Evolutionary conservation across 2,113 vertebrate species (phyloP).

Genomic region (Andinoacara biseriatus): DNA sequence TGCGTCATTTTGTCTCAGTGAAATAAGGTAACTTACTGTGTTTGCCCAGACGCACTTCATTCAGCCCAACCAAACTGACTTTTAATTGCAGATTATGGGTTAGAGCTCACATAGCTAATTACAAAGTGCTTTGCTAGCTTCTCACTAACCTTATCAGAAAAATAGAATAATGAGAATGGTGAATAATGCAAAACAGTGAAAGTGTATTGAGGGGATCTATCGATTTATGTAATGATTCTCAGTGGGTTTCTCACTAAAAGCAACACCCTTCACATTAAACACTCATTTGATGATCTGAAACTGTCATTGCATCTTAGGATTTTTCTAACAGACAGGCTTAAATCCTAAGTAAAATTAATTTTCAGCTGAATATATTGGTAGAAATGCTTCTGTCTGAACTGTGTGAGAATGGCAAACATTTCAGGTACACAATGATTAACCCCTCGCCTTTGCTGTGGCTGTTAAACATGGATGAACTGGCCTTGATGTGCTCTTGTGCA

Average conservation of each 20-base stretch:
- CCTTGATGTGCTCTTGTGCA: neutral
- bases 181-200: neutral
- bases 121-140: neutral
- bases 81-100: neutral
- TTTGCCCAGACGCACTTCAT: neutral
- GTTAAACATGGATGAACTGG: neutral
- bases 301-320: neutral
- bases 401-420: neutral
- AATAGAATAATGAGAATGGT: neutral
- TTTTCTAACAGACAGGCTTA: neutral
- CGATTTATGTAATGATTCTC: neutral
- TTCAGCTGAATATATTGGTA: neutral
- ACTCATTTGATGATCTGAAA: neutral
- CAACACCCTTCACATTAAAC: neutral
- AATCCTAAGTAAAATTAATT: fast-evolving
- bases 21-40: neutral
- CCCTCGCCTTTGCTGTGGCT: conserved; percentile 7
- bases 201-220: neutral
- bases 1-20: neutral
- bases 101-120: neutral
- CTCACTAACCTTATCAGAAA: neutral
- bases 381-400: neutral
- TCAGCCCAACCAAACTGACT: neutral
- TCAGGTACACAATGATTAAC: neutral
- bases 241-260: neutral